Evolutionary conservation across 2,113 vertebrate genomes (phyloP).

Genomic region (Stictonetta naevosa): DNA sequence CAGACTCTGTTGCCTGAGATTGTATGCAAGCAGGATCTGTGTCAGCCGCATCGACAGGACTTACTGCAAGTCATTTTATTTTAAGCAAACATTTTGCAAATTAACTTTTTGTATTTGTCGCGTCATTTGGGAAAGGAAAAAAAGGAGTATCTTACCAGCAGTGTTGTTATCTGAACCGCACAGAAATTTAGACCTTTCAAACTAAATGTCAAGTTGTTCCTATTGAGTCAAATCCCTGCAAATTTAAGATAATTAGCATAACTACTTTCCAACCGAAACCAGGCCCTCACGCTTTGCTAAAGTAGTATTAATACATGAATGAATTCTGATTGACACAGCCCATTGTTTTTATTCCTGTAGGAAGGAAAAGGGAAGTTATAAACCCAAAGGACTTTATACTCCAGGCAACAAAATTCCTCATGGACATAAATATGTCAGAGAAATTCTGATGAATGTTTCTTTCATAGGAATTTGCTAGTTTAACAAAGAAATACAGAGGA

Average conservation of each 20-base stretch:
- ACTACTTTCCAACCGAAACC: slow-evolving; percentile 19
- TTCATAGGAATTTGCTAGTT: not conserved
- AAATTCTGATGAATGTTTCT: not conserved
- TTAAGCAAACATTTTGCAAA: slow-evolving; percentile 52
- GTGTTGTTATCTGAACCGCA: not conserved
- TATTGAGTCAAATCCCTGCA: slow-evolving; percentile 45
- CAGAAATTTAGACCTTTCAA: slow-evolving; percentile 58
- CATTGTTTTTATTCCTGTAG: not conserved
- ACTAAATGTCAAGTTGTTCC: slow-evolving; percentile 63
- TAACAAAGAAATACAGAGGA: not conserved
- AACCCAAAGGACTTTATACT: not conserved
- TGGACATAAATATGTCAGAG: not conserved
- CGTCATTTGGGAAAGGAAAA: not conserved
- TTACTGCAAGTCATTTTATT: not conserved
- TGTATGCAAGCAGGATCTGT: not conserved
- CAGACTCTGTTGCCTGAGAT: not conserved
- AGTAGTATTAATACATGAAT: not conserved
- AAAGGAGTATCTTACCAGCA: not conserved
- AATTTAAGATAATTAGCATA: slow-evolving; percentile 50
- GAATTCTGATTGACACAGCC: not conserved
- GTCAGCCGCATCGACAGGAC: not conserved
- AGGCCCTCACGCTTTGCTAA: slow-evolving; percentile 2
- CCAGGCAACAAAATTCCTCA: not conserved
- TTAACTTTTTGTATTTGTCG: not conserved
- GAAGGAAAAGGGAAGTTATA: not conserved